Base-by-base conservation (phyloP, 2,888 invertebrate species). In the Catocala fraxini region DNA sequence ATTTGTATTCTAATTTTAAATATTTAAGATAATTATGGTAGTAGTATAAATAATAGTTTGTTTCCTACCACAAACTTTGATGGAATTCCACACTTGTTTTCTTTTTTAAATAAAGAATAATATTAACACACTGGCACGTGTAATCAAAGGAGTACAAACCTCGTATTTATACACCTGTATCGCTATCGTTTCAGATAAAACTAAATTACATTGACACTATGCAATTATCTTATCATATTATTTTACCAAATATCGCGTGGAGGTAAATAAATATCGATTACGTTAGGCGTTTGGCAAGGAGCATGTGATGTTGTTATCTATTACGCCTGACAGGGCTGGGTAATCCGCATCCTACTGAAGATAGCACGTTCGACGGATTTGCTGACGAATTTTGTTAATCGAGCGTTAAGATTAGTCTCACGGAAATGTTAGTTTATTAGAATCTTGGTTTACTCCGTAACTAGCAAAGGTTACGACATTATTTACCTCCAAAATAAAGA, bases 261-360 rank as follows among this genome's bases (percentile, higher is more conserved):
- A 74, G 65, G 71, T 75, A 75, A 77, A 77, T 72, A 74, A 77
- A 77, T 77, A 81, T 77, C 71, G 75, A 73, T 71, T 61, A 56
- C 43, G 73, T 75, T 75, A 73, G 65, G 69, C 45, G 41, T 71
- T 84, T 78, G 78, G 77, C 80, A 79, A 76, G 74, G 48, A 75
- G 64, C 80, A 77, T 76, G 75, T 81, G 74, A 77, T 71, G 78
- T 70, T 73, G 80, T 80, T 89, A 88, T 89, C 89, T 82, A 70
- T 77, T 79, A 86, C 82, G 83, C 76, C 70, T 86, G 86, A 84
- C 82, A 77, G 80, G 77, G 72, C 76, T 74, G 70, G 62, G 70
- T 89, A 90, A 92, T 92, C 91, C 87, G 74, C 79, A 81, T 84
- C 83, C 85, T 83, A 80, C 77, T 77, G 72, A 56, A 73, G 83